Conservation (phyloP, 2,797 vertebrate species). For the Ctenochaetus hawaiiensis region DNA sequence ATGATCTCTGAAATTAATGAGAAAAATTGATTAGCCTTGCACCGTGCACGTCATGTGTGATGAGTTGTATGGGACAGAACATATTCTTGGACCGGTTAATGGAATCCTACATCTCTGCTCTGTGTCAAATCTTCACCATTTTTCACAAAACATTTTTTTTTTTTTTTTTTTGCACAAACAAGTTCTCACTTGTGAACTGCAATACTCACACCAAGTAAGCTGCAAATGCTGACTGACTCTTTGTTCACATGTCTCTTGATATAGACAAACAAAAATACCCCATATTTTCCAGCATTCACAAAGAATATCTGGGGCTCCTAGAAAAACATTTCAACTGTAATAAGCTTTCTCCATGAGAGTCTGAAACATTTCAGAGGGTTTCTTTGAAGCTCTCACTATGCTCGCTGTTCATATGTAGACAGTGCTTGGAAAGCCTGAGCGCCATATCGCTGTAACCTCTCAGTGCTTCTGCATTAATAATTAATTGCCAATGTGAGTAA, state of each 20-base stretch:
- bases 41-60: conserved; percentile 29
- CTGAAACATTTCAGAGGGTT: conserved; percentile 79
- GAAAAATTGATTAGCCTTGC: conserved; percentile 48
- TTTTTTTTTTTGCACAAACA: conserved; percentile 58
- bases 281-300: conserved; percentile 81
- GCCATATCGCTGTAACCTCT: conserved; percentile 83
- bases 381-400: conserved; percentile 83
- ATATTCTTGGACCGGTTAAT: conserved; percentile 47
- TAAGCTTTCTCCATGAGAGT: conserved; percentile 83
- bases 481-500: conserved; percentile 85
- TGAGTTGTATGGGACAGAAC: conserved; percentile 21
- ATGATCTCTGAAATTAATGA: conserved; percentile 52
- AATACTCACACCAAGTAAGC: conserved; percentile 71
- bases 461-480: conserved; percentile 85
- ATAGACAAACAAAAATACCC: conserved; percentile 82
- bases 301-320: conserved; percentile 82
- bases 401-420: conserved; percentile 83
- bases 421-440: conserved; percentile 80
- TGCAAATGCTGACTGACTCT: conserved; percentile 80
- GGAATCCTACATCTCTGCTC: conserved; percentile 47
- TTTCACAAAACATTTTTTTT: conserved; percentile 55
- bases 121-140: conserved; percentile 57
- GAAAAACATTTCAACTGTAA: conserved; percentile 86
- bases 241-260: conserved; percentile 82
- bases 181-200: conserved; percentile 76